phyloP scores from a whole-genome alignment of 35 echinoderm and acorn worm species.

The Acanthaster planci region DNA sequence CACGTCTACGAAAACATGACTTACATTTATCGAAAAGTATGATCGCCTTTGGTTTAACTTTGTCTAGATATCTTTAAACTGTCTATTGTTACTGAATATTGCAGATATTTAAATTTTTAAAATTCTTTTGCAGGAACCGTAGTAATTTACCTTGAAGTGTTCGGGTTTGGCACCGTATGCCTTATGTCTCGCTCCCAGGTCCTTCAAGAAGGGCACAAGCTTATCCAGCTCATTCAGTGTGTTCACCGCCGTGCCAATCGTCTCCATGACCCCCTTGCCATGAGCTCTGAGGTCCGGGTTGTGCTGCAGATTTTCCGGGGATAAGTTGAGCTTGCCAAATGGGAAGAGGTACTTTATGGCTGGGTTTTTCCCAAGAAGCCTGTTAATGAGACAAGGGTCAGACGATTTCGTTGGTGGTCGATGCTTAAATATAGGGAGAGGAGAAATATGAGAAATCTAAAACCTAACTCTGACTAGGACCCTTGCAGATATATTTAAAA shows the following conservation, averaged over 20 bases:
- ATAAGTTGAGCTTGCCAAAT: slow-evolving; percentile 40
- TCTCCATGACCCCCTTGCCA: slow-evolving; percentile 49
- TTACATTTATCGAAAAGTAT: too few species aligned
- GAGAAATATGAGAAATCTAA: too few species aligned
- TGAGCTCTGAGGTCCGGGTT: slow-evolving; percentile 31
- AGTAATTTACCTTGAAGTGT: slow-evolving; percentile 52
- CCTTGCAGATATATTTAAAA: too few species aligned
- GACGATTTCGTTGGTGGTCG: too few species aligned
- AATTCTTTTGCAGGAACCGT: too few species aligned
- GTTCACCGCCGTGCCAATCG: slow-evolving; percentile 34
- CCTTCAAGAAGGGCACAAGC: slow-evolving; percentile 27
- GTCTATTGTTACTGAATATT: too few species aligned
- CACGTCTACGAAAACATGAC: too few species aligned
- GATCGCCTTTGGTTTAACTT: too few species aligned
- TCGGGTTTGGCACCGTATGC: slow-evolving; percentile 34
- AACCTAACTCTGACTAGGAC: too few species aligned
- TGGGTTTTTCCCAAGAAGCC: slow-evolving; percentile 39
- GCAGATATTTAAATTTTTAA: too few species aligned
- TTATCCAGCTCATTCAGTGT: slow-evolving; percentile 36
- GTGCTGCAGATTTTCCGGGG: slow-evolving; percentile 24
- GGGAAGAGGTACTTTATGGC: slow-evolving; percentile 36
- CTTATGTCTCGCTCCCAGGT: slow-evolving; percentile 46
- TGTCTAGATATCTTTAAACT: too few species aligned
- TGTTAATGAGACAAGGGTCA: neutral
- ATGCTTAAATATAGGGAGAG: too few species aligned